Evolutionary conservation across 1,140 invertebrate species (phyloP).

Genomic region (Oryctes rhinoceros): DNA sequence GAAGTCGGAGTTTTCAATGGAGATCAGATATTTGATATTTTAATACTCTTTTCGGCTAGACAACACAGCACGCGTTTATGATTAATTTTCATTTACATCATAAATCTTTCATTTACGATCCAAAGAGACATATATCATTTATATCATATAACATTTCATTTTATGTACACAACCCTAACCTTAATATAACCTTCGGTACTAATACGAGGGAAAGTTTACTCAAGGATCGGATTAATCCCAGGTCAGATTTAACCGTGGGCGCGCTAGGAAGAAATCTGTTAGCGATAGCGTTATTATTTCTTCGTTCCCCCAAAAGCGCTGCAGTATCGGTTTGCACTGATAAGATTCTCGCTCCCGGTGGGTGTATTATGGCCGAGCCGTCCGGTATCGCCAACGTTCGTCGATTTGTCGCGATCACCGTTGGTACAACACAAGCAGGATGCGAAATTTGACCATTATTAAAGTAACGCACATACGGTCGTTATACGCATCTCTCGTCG

Average conservation of each 20-base stretch:
- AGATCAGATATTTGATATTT: no score
- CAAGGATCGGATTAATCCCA: conserved; percentile 20
- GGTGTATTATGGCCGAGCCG: conserved; percentile 13
- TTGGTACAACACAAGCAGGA: conserved; percentile 12
- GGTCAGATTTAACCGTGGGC: background rate
- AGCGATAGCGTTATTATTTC: conserved; percentile 34
- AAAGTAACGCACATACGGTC: conserved; percentile 5
- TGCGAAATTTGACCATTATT: conserved; percentile 32
- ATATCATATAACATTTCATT: background rate
- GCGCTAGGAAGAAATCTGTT: conserved; percentile 29
- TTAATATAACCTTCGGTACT: background rate
- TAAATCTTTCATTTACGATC: no score
- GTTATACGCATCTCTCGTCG: background rate
- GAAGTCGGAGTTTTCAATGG: no score
- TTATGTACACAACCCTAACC: background rate
- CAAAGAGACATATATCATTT: background rate
- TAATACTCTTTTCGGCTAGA: no score
- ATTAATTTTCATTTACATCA: no score
- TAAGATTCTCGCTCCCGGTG: conserved; percentile 1
- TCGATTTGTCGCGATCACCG: background rate
- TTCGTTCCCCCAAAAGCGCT: conserved; percentile 5
- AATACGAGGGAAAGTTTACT: background rate
- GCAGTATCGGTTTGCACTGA: conserved; percentile 20
- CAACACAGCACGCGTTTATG: no score
- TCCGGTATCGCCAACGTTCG: background rate